phyloP scores from a whole-genome alignment of 1,140 invertebrate genomes.

The Patella vulgata region DNA sequence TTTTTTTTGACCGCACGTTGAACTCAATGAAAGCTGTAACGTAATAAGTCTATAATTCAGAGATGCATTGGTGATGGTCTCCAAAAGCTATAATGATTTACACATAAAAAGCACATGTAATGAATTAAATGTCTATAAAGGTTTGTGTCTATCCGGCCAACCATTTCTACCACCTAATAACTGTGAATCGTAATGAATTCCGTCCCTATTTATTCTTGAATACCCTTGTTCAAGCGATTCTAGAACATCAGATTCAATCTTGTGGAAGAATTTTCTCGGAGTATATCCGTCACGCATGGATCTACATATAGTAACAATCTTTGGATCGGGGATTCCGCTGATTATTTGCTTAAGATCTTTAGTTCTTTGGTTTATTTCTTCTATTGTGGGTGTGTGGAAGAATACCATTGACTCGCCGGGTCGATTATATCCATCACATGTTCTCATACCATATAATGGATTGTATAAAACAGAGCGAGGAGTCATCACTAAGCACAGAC shows the following conservation, averaged over 20 bases:
- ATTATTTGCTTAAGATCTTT: not conserved
- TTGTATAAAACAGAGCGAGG: not conserved
- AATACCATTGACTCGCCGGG: constrained; percentile 18
- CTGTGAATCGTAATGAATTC: constrained; percentile 37
- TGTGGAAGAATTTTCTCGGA: constrained; percentile 37
- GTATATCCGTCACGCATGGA: constrained; percentile 57
- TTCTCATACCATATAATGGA: not conserved
- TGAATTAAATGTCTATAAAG: too few species aligned
- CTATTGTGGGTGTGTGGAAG: constrained; percentile 20
- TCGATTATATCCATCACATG: constrained; percentile 13
- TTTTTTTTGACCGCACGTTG: too few species aligned
- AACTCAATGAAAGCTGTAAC: too few species aligned
- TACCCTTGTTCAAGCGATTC: constrained; percentile 13
- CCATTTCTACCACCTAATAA: constrained; percentile 46
- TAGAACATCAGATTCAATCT: constrained; percentile 45
- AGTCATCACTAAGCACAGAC: constrained; percentile 14
- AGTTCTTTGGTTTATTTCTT: constrained; percentile 14
- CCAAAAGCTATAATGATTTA: too few species aligned
- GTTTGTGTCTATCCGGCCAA: constrained; percentile 33
- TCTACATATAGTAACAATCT: constrained; percentile 42
- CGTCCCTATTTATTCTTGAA: not conserved
- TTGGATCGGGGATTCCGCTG: constrained; percentile 4
- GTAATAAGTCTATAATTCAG: too few species aligned
- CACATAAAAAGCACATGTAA: too few species aligned
- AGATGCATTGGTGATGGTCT: too few species aligned